Conservation (phyloP, 2,113 vertebrate species). For the Macroglossus sobrinus region DNA sequence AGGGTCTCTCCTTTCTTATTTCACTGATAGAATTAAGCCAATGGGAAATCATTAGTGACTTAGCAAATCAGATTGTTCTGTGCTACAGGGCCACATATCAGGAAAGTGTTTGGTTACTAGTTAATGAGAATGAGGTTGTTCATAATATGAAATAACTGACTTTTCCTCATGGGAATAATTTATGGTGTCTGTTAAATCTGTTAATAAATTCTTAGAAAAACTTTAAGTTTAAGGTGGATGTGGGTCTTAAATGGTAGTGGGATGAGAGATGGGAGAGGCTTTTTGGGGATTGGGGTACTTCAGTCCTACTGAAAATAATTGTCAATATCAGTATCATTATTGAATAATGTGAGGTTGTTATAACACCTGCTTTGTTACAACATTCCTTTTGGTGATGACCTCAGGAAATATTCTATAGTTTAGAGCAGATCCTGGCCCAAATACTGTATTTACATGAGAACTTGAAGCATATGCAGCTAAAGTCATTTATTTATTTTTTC, state of each 20-base stretch:
- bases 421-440: neutral
- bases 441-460: neutral
- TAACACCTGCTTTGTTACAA: neutral
- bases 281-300: neutral
- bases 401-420: neutral
- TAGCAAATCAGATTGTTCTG: neutral
- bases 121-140: neutral
- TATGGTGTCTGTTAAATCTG: neutral
- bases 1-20: neutral
- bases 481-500: neutral
- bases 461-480: neutral
- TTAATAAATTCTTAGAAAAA: slow-evolving; percentile 11
- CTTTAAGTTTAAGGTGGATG: neutral
- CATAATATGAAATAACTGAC: neutral
- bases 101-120: neutral
- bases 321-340: neutral
- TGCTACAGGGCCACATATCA: neutral
- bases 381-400: neutral
- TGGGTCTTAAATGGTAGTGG: neutral
- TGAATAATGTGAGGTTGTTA: neutral
- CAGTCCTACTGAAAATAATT: neutral
- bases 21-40: neutral
- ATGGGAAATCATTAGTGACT: neutral
- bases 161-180: neutral
- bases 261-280: neutral